phyloP scores from a whole-genome alignment of 2,888 invertebrate genomes.

The Smittia aterrima region DNA sequence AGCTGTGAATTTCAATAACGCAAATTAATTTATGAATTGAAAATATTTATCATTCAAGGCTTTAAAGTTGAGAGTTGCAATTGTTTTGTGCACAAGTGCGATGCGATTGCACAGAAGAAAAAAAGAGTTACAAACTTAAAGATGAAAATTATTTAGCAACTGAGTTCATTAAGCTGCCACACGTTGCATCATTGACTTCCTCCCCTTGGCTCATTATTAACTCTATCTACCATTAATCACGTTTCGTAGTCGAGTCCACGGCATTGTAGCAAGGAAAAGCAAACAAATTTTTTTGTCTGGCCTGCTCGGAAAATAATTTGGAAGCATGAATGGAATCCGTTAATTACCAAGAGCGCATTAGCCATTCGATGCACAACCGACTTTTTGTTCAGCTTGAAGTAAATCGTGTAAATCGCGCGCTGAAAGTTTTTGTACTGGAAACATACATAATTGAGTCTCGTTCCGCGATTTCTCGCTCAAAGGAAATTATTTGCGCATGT shows the following conservation, averaged over 20 bases:
- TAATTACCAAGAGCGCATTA: neutral
- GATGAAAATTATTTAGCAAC: slow-evolving; percentile 13
- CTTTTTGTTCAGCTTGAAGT: too few relatives aligned
- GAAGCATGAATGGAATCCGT: neutral
- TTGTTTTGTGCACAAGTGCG: neutral
- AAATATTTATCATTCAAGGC: slow-evolving; percentile 7
- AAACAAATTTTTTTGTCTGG: neutral
- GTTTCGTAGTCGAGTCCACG: neutral
- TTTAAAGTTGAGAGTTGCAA: neutral
- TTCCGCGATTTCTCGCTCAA: neutral
- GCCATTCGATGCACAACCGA: neutral
- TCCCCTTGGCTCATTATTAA: neutral
- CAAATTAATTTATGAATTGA: slow-evolving; percentile 20
- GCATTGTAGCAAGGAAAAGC: neutral
- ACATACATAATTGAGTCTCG: neutral
- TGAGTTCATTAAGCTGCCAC: neutral
- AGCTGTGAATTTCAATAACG: neutral
- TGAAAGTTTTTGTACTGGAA: neutral
- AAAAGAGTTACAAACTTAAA: neutral
- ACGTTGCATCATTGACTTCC: slow-evolving; percentile 8
- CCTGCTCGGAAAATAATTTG: neutral
- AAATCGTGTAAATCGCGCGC: neutral
- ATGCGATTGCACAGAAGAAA: neutral
- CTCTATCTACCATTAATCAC: neutral
- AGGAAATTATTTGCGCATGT: slow-evolving; percentile 8